phyloP scores from a whole-genome alignment of 2,888 invertebrate genomes.

The Rotaria socialis region DNA sequence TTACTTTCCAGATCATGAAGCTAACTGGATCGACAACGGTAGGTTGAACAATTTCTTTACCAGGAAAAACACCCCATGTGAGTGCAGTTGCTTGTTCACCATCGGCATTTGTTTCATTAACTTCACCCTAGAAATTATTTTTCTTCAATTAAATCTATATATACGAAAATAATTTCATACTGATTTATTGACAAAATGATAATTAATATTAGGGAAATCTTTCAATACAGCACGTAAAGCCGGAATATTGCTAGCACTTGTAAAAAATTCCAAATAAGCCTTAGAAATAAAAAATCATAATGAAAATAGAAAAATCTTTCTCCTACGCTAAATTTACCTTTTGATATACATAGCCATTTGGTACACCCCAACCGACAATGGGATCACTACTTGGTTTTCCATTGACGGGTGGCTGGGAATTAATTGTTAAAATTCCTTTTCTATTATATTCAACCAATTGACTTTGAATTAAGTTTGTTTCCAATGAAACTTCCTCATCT shows the following conservation, averaged over 20 bases:
- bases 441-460: slow-evolving; percentile 60
- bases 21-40: slow-evolving; percentile 65
- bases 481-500: slow-evolving; percentile 62
- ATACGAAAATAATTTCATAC: background rate
- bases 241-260: slow-evolving; percentile 46
- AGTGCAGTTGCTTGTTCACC: slow-evolving; percentile 63
- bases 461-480: slow-evolving; percentile 61
- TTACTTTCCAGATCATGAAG: slow-evolving; percentile 64
- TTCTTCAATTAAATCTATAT: background rate
- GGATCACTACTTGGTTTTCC: slow-evolving; percentile 62
- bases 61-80: slow-evolving; percentile 67
- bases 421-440: slow-evolving; percentile 63
- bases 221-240: slow-evolving; percentile 36
- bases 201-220: slow-evolving; percentile 60
- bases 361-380: slow-evolving; percentile 64
- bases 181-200: slow-evolving; percentile 62
- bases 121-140: slow-evolving; percentile 57
- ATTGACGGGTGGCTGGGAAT: slow-evolving; percentile 65
- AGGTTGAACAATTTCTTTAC: slow-evolving; percentile 64
- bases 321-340: slow-evolving; percentile 57
- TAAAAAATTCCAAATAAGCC: slow-evolving; percentile 65
- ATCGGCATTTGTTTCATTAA: slow-evolving; percentile 62
- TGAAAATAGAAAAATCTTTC: too few species aligned
- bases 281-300: slow-evolving; percentile 49
- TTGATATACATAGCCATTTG: slow-evolving; percentile 65